Conservation (phyloP, 2,797 vertebrate species). For the Mastacembelus armatus region DNA sequence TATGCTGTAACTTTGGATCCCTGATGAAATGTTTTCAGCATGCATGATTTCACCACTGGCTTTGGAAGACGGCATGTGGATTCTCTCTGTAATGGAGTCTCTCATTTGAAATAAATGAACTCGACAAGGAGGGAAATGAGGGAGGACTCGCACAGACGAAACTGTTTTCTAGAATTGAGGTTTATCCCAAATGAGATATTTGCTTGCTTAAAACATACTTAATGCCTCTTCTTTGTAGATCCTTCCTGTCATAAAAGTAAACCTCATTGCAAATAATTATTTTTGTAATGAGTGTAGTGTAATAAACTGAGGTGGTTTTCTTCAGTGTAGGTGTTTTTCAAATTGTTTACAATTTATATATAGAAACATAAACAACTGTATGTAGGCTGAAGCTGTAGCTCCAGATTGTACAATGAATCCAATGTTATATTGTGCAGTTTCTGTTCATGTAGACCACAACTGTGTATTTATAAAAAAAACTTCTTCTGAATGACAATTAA, state of each 20-base stretch:
- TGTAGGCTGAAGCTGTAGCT: no score
- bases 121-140: constrained; percentile 44
- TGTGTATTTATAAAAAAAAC: no score
- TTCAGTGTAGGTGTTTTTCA: no score
- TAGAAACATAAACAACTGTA: no score
- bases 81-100: constrained; percentile 60
- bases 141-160: constrained; percentile 11
- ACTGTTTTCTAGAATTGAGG: constrained; percentile 6
- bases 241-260: background rate
- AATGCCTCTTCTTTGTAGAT: background rate
- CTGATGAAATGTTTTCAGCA: constrained; percentile 56
- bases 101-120: constrained; percentile 64
- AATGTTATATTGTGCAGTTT: no score
- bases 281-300: background rate
- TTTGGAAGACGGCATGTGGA: constrained; percentile 37
- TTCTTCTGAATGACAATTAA: no score
- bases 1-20: constrained; percentile 37
- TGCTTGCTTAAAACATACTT: constrained; percentile 6
- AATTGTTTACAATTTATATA: no score
- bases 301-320: background rate
- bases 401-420: no score
- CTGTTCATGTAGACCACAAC: no score
- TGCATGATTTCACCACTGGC: constrained; percentile 50
- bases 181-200: constrained; percentile 13
- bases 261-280: background rate